Conservation (phyloP, 2,797 vertebrate species). For the Hypotaenidia philippensis region DNA sequence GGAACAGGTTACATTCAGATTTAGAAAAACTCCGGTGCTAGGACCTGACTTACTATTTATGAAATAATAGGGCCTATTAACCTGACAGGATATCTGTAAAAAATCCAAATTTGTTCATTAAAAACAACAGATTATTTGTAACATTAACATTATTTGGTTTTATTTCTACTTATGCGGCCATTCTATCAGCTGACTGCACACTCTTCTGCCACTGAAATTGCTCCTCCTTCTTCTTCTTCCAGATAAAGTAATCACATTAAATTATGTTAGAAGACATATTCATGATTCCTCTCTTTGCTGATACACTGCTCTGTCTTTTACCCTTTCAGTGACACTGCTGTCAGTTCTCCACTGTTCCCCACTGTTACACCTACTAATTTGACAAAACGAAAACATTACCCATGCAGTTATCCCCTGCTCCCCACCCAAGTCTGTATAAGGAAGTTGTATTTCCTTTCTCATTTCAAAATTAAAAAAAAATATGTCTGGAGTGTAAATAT, state of each 20-base stretch:
- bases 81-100: background rate
- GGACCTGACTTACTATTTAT: background rate
- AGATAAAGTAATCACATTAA: background rate
- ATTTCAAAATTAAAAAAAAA: background rate
- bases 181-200: background rate
- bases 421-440: background rate
- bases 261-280: background rate
- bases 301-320: background rate
- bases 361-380: background rate
- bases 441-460: background rate
- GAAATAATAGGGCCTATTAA: background rate
- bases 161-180: background rate
- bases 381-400: background rate
- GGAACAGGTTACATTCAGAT: background rate
- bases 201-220: background rate
- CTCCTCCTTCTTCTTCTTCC: background rate
- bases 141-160: background rate
- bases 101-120: constrained; percentile 2
- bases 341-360: background rate
- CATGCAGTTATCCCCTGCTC: too few relatives aligned
- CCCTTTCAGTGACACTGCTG: background rate
- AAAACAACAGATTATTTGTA: background rate
- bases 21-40: background rate
- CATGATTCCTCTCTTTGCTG: background rate
- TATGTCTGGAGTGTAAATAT: background rate